Evolutionary conservation across 2,888 invertebrate genomes (phyloP).

Genomic region (Geophilus truncorum): DNA sequence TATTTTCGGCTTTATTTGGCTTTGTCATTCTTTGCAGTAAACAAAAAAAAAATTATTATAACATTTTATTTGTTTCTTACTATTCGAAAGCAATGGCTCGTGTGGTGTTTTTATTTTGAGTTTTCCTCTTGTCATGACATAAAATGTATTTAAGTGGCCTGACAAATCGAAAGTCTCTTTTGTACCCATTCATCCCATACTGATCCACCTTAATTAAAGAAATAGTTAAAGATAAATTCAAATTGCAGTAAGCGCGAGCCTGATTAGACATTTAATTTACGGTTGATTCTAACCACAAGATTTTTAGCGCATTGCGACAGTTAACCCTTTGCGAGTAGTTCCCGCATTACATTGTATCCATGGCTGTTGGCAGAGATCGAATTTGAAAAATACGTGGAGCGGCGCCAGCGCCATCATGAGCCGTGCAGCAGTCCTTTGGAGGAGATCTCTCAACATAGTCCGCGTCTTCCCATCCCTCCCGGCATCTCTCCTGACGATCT

Average conservation of each 20-base stretch:
- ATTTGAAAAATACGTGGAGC: constrained; percentile 42
- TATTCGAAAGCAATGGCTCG: neutral
- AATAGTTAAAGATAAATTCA: neutral
- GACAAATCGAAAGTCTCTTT: neutral
- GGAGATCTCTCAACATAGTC: constrained; percentile 38
- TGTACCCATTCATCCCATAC: neutral
- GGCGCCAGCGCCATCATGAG: constrained; percentile 43
- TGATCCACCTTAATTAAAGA: neutral
- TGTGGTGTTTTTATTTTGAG: constrained; percentile 5
- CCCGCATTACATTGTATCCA: neutral
- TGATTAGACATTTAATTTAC: neutral
- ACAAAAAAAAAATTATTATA: constrained; percentile 39
- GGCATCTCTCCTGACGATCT: constrained; percentile 39
- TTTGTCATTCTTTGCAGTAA: constrained; percentile 6
- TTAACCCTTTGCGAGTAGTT: neutral
- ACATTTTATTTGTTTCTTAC: neutral
- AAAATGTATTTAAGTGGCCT: constrained; percentile 4
- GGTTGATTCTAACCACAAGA: no score
- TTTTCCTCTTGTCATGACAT: neutral
- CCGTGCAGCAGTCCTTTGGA: constrained; percentile 43
- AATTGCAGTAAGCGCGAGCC: neutral
- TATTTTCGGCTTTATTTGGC: neutral
- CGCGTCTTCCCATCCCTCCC: neutral
- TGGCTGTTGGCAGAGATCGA: constrained; percentile 42
- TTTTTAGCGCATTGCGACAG: neutral